phyloP scores from a whole-genome alignment of 2,888 invertebrate genomes.

The Dasysyrphus albostriatus region DNA sequence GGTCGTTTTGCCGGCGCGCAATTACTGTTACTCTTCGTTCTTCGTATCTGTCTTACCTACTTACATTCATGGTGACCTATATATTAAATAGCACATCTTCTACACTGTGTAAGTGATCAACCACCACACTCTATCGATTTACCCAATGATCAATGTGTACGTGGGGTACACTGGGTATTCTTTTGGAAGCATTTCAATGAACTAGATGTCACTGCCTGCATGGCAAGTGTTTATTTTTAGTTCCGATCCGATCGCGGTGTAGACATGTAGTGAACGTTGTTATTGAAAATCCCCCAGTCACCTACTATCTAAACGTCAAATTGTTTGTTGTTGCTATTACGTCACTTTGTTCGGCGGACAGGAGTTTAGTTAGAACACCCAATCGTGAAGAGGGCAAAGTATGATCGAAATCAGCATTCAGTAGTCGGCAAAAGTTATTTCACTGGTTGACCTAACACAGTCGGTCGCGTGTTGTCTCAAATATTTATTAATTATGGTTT shows the following conservation, averaged over 20 bases:
- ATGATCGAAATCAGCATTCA: conserved; percentile 32
- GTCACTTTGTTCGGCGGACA: conserved; percentile 38
- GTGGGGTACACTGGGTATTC: neutral
- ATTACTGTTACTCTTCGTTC: conserved; percentile 18
- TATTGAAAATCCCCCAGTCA: conserved; percentile 10
- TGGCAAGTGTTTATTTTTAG: conserved; percentile 46
- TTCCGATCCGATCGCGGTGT: conserved; percentile 52
- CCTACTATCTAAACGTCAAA: neutral
- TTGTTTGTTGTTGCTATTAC: conserved; percentile 7
- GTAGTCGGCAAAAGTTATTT: conserved; percentile 34
- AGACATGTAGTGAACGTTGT: neutral
- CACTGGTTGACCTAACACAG: neutral
- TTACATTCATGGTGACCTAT: conserved; percentile 51
- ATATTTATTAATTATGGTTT: conserved; percentile 35
- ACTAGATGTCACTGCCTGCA: conserved; percentile 26
- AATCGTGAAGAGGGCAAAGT: conserved; percentile 1
- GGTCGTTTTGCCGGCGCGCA: conserved; percentile 58
- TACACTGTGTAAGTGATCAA: conserved; percentile 15
- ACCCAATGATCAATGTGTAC: neutral
- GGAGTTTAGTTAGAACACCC: conserved; percentile 21
- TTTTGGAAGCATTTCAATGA: conserved; percentile 23
- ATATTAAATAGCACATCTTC: neutral
- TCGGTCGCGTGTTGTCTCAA: conserved; percentile 32
- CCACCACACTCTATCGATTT: neutral
- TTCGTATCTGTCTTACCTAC: conserved; percentile 4